Evolutionary conservation across 1,140 invertebrate genomes (phyloP).

Genomic region (Tribolium castaneum): DNA sequence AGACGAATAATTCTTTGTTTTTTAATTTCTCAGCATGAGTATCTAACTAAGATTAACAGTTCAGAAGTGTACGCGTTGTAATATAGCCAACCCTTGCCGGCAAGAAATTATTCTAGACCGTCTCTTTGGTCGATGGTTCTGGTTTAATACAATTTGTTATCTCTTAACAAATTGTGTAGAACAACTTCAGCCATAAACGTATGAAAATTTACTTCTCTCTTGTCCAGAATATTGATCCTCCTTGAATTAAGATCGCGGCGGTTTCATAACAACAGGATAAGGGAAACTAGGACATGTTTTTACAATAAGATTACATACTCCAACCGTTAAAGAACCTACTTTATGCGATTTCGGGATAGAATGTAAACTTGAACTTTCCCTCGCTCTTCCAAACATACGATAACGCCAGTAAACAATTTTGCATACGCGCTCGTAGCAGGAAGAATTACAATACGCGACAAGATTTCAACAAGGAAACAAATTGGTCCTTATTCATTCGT

Average conservation of each 20-base stretch:
- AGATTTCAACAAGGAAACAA: constrained; percentile 3
- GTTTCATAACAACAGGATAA: constrained; percentile 18
- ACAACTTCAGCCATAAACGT: constrained; percentile 1
- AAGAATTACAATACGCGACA: constrained; percentile 12
- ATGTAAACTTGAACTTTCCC: constrained; percentile 11
- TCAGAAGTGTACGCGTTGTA: neutral
- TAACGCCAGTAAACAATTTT: constrained; percentile 26
- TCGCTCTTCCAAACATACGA: constrained; percentile 3
- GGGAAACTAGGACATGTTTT: constrained; percentile 18
- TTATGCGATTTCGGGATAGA: neutral
- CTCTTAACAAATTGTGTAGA: constrained; percentile 14
- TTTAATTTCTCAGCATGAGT: constrained; percentile 4
- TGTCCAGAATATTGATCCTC: constrained; percentile 8
- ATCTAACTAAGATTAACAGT: constrained; percentile 22
- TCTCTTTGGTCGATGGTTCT: constrained; percentile 1
- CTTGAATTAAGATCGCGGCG: constrained; percentile 11
- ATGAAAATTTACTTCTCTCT: constrained; percentile 10
- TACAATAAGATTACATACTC: constrained; percentile 30
- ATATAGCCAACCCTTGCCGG: constrained; percentile 3
- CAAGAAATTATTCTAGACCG: constrained; percentile 18
- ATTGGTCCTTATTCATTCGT: too few relatives aligned
- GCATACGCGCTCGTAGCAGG: neutral
- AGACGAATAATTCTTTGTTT: constrained; percentile 10
- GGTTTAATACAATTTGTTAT: constrained; percentile 23
- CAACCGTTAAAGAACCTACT: constrained; percentile 17